phyloP scores from a whole-genome alignment of 2,888 invertebrate genomes.

The Campoplex nolae region DNA sequence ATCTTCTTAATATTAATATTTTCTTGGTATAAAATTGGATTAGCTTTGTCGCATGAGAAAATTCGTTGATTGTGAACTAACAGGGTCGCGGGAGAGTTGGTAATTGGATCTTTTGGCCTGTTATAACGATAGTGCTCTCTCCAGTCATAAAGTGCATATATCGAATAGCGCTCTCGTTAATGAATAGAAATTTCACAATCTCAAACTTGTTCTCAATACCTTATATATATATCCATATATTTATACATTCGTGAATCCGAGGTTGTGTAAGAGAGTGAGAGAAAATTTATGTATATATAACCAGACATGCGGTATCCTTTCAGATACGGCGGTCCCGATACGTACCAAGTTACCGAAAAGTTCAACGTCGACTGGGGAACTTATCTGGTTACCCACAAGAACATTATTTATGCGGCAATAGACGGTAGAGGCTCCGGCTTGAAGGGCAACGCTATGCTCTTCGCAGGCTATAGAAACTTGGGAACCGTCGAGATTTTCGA shows the following conservation, averaged over 20 bases:
- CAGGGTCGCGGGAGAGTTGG: neutral
- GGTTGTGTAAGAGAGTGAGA: neutral
- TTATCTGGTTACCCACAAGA: conserved; percentile 93
- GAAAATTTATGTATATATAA: neutral
- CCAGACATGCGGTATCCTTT: conserved; percentile 67
- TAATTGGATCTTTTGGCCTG: conserved; percentile 24
- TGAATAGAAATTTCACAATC: conserved; percentile 47
- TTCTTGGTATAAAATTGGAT: neutral
- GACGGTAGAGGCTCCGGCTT: conserved; percentile 96
- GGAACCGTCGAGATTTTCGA: conserved; percentile 97
- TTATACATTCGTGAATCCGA: neutral
- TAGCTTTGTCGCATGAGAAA: conserved; percentile 6
- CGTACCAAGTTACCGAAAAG: conserved; percentile 92
- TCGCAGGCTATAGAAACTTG: conserved; percentile 92
- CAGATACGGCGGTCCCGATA: conserved; percentile 97
- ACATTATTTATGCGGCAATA: conserved; percentile 94
- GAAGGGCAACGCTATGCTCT: conserved; percentile 93
- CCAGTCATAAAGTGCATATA: neutral
- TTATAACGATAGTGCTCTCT: conserved; percentile 10
- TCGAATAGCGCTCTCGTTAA: conserved; percentile 24
- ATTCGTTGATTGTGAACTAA: conserved; percentile 4
- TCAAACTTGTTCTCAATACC: conserved; percentile 34
- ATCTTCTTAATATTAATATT: conserved; percentile 18
- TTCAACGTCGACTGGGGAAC: conserved; percentile 95
- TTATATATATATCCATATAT: neutral